Percentiles rank a stretch among this genome's conserved stretches.
These are phyloP conservation scores for Serranus cabrilla DNA, from an alignment of 2,797 vertebrate species.

Conservation along the genomic window DNA sequence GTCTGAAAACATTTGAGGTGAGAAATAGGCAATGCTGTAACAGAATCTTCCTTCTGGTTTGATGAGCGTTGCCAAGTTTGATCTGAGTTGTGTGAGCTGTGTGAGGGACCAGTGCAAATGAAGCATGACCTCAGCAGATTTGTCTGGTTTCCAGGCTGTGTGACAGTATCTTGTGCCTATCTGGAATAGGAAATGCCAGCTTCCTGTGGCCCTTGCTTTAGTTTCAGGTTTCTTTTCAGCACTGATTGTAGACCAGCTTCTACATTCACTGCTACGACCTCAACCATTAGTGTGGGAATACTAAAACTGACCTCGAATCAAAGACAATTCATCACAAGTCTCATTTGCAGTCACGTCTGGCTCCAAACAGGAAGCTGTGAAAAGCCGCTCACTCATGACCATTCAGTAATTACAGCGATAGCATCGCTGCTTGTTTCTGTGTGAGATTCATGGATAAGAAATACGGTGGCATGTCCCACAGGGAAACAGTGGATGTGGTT, in stretches of 20 bases:
- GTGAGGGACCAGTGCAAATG: no score
- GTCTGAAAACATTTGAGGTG: no score
- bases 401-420: slow-evolving; percentile 39
- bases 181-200: slow-evolving; percentile 28
- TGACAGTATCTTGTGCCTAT: slow-evolving; percentile 16
- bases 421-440: slow-evolving; percentile 37
- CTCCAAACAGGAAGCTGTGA: slow-evolving; percentile 48
- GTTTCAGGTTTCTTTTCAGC: slow-evolving; percentile 23
- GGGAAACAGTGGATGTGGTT: slow-evolving; percentile 37
- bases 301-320: slow-evolving; percentile 18
- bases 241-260: slow-evolving; percentile 6
- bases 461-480: slow-evolving; percentile 16
- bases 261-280: slow-evolving; percentile 3
- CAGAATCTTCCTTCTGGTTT: no score
- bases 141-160: background rate
- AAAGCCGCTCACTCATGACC: slow-evolving; percentile 49
- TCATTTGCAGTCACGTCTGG: slow-evolving; percentile 24
- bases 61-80: no score
- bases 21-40: no score
- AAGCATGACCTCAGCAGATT: no score
- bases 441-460: slow-evolving; percentile 35
- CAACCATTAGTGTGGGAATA: slow-evolving; percentile 14
- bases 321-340: slow-evolving; percentile 18
- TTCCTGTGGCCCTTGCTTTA: slow-evolving; percentile 28
- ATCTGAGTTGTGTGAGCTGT: no score